phyloP scores from a whole-genome alignment of 1,140 invertebrate species.

The Delia radicum region DNA sequence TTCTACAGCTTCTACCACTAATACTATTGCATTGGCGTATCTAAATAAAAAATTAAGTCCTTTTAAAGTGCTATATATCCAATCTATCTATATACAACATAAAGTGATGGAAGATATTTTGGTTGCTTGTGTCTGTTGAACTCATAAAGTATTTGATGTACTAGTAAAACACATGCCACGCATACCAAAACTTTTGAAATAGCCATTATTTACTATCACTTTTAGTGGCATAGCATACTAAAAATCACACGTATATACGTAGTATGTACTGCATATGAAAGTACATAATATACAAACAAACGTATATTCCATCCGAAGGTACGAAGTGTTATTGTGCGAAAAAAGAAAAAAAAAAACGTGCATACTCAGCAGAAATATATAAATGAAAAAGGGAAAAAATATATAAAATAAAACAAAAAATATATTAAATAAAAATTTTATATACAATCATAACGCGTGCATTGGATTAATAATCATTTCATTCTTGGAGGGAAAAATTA shows the following conservation, averaged over 20 bases:
- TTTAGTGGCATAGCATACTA: background rate
- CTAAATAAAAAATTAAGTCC: too few species aligned
- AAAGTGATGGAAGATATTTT: too few species aligned
- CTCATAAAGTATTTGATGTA: constrained; percentile 2
- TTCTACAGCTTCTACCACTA: too few species aligned
- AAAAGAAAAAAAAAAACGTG: background rate
- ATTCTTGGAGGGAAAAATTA: too few species aligned
- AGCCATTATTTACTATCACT: background rate
- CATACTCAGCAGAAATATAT: background rate
- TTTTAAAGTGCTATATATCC: too few species aligned
- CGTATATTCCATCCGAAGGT: background rate
- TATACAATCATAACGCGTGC: background rate
- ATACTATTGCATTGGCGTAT: too few species aligned
- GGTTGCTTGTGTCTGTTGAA: background rate
- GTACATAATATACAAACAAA: background rate
- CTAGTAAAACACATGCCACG: background rate
- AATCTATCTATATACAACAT: too few species aligned
- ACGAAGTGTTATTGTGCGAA: background rate
- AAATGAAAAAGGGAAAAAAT: too few species aligned
- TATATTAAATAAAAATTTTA: background rate
- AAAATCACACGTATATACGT: background rate
- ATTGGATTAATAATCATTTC: constrained; percentile 13
- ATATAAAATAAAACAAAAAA: background rate
- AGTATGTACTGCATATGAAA: background rate
- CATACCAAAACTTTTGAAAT: background rate